Evolutionary conservation across 2,888 invertebrate species (phyloP).

Genomic region (Petrolisthes manimaculis): DNA sequence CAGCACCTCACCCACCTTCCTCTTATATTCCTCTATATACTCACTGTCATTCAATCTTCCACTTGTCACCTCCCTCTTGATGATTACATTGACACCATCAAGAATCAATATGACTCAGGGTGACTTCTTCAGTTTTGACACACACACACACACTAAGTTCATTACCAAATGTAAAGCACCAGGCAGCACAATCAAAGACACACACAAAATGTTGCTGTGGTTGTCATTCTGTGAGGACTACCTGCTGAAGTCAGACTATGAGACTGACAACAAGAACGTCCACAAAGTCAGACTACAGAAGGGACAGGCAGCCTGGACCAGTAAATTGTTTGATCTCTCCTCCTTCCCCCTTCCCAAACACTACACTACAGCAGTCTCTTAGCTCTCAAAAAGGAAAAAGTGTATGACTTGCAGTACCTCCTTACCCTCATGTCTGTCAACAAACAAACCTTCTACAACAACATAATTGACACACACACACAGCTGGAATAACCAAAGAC

Average conservation of each 20-base stretch:
- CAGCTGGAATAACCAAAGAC: not conserved
- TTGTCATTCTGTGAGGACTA: not conserved
- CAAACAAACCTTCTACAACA: conserved; percentile 19
- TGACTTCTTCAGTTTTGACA: not conserved
- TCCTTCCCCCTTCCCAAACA: not conserved
- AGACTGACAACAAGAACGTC: not conserved
- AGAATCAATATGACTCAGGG: not conserved
- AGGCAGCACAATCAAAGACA: too few relatives aligned
- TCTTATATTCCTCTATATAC: too few relatives aligned
- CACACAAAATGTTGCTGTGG: not conserved
- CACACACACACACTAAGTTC: not conserved
- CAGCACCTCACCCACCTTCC: too few relatives aligned
- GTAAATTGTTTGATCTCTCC: not conserved
- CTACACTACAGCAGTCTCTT: not conserved
- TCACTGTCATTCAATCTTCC: too few relatives aligned
- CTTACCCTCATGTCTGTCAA: conserved; percentile 6
- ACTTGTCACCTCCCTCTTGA: not conserved
- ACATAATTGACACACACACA: not conserved
- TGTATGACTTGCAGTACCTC: conserved; percentile 3
- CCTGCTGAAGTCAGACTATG: not conserved
- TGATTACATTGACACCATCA: not conserved
- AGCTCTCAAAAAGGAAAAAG: not conserved
- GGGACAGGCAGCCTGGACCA: not conserved
- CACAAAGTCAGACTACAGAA: not conserved
- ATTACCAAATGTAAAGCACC: too few relatives aligned